Evolutionary conservation across 2,888 invertebrate genomes (phyloP).

Genomic region (Muscina levida): DNA sequence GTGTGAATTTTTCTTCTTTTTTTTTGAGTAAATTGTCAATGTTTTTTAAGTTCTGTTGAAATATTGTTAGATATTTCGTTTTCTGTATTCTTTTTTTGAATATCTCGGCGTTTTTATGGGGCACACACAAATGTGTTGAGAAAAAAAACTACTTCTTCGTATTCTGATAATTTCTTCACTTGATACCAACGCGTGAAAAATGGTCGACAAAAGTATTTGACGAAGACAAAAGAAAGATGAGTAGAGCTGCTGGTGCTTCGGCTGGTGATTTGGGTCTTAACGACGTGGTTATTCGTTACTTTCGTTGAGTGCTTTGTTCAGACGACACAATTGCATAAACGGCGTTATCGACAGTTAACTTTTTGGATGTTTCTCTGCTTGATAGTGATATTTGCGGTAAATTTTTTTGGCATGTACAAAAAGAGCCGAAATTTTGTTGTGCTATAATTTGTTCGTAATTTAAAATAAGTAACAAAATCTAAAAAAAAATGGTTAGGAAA

Average conservation of each 20-base stretch:
- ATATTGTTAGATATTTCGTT: constrained; percentile 35
- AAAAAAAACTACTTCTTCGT: constrained; percentile 36
- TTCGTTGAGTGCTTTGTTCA: background rate
- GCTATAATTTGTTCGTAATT: too few species aligned
- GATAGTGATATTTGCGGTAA: too few species aligned
- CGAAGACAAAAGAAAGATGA: constrained; percentile 48
- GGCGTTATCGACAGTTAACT: too few species aligned
- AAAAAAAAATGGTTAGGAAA: too few species aligned
- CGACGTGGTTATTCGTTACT: background rate
- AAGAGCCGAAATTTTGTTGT: too few species aligned
- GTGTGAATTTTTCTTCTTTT: constrained; percentile 13
- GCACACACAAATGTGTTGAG: constrained; percentile 51
- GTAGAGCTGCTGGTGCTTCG: constrained; percentile 11
- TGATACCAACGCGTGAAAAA: constrained; percentile 60
- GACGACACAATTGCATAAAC: too few species aligned
- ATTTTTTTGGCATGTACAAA: too few species aligned
- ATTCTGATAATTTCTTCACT: constrained; percentile 60
- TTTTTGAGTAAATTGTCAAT: constrained; percentile 57
- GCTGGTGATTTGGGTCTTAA: background rate
- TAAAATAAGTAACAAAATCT: too few species aligned
- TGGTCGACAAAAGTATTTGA: constrained; percentile 60
- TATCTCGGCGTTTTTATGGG: constrained; percentile 1
- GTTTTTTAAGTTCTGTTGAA: constrained; percentile 51
- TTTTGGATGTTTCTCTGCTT: too few species aligned
- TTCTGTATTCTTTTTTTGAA: constrained; percentile 25